Evolutionary conservation across 2,113 vertebrate genomes (phyloP).

Genomic region (Calypte anna): DNA sequence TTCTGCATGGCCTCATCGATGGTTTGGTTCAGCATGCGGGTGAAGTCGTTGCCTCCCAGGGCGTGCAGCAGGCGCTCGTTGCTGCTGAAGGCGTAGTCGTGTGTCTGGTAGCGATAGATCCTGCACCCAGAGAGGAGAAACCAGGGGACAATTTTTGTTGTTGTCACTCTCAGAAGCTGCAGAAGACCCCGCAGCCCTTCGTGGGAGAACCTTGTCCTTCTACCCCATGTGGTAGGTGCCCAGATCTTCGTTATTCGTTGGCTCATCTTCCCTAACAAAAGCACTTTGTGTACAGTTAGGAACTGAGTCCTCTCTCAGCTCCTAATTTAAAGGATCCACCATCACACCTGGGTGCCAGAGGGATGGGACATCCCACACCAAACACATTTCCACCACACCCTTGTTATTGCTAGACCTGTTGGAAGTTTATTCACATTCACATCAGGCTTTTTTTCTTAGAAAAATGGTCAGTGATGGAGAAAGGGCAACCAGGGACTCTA

Average conservation of each 20-base stretch:
- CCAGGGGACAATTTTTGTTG: accelerated
- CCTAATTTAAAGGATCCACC: too few relatives aligned
- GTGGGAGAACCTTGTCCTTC: too few relatives aligned
- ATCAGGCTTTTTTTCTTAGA: neutral
- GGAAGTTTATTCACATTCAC: neutral
- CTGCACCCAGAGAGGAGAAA: slow-evolving; percentile 65
- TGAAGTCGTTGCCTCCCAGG: slow-evolving; percentile 84
- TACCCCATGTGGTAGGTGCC: neutral
- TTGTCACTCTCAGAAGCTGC: accelerated
- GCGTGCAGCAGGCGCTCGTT: slow-evolving; percentile 87
- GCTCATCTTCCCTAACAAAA: neutral
- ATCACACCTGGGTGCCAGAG: neutral
- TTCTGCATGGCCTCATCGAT: slow-evolving; percentile 86
- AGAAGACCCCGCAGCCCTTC: neutral
- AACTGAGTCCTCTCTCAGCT: neutral
- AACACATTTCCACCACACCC: neutral
- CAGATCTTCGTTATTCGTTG: too few relatives aligned
- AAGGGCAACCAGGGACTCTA: too few relatives aligned
- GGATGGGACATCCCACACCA: too few relatives aligned
- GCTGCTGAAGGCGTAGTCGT: slow-evolving; percentile 90
- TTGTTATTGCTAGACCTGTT: neutral
- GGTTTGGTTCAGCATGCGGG: slow-evolving; percentile 83
- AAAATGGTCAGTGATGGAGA: accelerated
- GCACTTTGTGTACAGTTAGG: accelerated
- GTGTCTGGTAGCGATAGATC: slow-evolving; percentile 94